These are phyloP conservation scores for Erythrolamprus reginae DNA, from an alignment of 2,113 vertebrate genomes.

Conservation along the genomic window DNA sequence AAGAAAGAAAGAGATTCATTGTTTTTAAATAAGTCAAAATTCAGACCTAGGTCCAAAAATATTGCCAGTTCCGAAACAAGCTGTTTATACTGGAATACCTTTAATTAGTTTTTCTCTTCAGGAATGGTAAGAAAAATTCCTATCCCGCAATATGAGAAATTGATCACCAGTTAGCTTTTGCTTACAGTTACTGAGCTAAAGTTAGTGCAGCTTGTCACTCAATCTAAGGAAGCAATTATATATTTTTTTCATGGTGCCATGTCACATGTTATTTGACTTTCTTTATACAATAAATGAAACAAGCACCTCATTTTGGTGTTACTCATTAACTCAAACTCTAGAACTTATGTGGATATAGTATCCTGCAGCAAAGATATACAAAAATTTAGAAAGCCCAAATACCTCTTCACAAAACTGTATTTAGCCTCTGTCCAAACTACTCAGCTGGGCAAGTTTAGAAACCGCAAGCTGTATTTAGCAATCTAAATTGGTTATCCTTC, in stretches of 20 bases:
- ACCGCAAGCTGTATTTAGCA: not conserved
- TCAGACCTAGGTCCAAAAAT: not conserved
- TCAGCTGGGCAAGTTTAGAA: constrained; percentile 11
- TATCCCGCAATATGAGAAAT: not conserved
- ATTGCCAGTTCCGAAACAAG: not conserved
- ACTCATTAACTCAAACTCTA: not conserved
- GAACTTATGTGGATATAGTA: not conserved
- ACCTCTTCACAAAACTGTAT: not conserved
- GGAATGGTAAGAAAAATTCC: not conserved
- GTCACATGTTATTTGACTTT: not conserved
- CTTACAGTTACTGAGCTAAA: not conserved
- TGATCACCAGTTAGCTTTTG: not conserved
- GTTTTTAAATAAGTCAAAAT: not conserved
- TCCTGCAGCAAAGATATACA: not conserved
- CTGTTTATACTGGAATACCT: not conserved
- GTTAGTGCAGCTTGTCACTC: not conserved
- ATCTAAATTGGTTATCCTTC: constrained; percentile 1
- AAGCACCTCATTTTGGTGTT: not conserved
- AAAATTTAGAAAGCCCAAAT: not conserved
- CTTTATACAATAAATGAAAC: not conserved
- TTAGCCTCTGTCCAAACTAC: not conserved
- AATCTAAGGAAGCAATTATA: not conserved
- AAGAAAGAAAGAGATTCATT: not conserved
- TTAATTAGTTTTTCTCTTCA: not conserved
- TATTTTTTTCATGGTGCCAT: not conserved